Evolutionary conservation across 2,797 vertebrate species (phyloP).

Genomic region (Antennarius maculatus): DNA sequence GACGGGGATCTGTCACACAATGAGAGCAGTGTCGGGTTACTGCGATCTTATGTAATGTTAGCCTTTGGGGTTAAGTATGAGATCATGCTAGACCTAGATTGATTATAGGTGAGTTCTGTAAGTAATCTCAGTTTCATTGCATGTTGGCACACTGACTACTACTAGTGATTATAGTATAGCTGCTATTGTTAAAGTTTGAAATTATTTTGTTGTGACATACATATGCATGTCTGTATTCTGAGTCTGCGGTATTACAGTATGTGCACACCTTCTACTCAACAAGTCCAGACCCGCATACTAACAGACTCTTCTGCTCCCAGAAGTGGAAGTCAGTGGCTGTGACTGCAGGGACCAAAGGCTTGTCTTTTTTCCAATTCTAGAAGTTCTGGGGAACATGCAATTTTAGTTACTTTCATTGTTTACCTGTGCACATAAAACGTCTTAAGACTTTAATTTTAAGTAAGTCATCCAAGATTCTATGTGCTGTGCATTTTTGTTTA

Average conservation of each 20-base stretch:
- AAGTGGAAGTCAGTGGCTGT: neutral
- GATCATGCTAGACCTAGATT: conserved; percentile 25
- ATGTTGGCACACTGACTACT: neutral
- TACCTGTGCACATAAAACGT: too few relatives aligned
- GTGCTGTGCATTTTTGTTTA: too few relatives aligned
- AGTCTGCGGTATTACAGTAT: neutral
- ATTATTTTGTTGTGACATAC: neutral
- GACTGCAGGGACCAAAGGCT: neutral
- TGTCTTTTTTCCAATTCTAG: neutral
- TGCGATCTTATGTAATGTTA: conserved; percentile 47
- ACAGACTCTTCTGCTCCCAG: neutral
- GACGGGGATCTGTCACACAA: conserved; percentile 34
- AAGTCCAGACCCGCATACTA: conserved; percentile 43
- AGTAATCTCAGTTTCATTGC: neutral
- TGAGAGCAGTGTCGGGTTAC: conserved; percentile 52
- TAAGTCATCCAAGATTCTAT: too few relatives aligned
- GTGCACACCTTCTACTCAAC: conserved; percentile 37
- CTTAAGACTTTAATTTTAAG: too few relatives aligned
- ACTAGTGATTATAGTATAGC: neutral
- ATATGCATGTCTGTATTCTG: conserved; percentile 9
- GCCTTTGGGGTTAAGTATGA: conserved; percentile 18
- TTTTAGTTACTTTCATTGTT: too few relatives aligned
- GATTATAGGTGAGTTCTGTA: conserved; percentile 31
- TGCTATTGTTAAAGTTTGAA: neutral
- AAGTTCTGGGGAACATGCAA: too few relatives aligned